Conservation (phyloP, 2,888 invertebrate genomes). For the Pseudolycoriella hygida region DNA sequence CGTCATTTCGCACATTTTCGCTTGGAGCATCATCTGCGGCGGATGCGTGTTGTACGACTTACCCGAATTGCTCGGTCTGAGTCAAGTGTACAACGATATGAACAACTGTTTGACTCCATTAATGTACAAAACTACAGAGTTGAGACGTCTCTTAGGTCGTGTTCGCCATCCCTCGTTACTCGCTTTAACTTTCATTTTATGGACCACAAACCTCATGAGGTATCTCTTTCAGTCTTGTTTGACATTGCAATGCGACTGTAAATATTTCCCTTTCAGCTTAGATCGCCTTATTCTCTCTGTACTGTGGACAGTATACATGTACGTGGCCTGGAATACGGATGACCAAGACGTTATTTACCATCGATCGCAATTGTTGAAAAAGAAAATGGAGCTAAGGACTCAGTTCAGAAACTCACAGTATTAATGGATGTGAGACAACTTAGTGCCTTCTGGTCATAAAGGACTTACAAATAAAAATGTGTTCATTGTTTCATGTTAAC, state of each 20-base stretch:
- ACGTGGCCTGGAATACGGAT: slow-evolving; percentile 40
- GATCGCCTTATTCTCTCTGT: slow-evolving; percentile 36
- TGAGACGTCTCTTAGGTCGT: slow-evolving; percentile 34
- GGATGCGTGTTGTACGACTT: slow-evolving; percentile 44
- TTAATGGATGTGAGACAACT: too few species aligned
- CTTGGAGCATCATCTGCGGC: slow-evolving; percentile 40
- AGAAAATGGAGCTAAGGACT: slow-evolving; percentile 28
- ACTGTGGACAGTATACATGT: slow-evolving; percentile 38
- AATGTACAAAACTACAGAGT: slow-evolving; percentile 33
- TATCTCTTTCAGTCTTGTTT: slow-evolving; percentile 14
- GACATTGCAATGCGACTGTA: slow-evolving; percentile 1
- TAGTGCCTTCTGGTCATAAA: too few species aligned
- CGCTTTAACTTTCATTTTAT: slow-evolving; percentile 36
- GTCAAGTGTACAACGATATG: slow-evolving; percentile 40
- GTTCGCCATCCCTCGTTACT: slow-evolving; percentile 45
- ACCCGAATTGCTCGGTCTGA: slow-evolving; percentile 39
- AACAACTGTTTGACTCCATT: slow-evolving; percentile 33
- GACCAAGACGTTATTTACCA: slow-evolving; percentile 37
- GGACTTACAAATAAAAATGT: too few species aligned
- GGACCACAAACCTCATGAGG: slow-evolving; percentile 42
- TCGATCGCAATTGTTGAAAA: slow-evolving; percentile 30
- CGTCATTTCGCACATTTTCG: slow-evolving; percentile 30
- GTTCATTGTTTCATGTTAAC: too few species aligned
- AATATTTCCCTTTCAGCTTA: slow-evolving; percentile 22
- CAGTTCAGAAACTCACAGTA: too few species aligned